phyloP scores from a whole-genome alignment of 2,113 vertebrate species.

The Damaliscus lunatus region DNA sequence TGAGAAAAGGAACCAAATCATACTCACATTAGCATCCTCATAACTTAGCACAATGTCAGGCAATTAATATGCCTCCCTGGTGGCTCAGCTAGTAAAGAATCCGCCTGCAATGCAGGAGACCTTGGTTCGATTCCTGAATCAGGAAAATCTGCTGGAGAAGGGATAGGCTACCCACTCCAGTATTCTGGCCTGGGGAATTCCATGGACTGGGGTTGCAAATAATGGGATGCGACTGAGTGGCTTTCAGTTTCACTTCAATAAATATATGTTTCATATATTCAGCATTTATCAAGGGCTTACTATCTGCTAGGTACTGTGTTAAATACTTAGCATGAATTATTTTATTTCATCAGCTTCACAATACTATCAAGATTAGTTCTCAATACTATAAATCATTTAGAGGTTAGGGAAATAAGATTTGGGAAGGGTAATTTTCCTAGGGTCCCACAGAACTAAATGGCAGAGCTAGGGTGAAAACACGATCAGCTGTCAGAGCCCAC shows the following conservation, averaged over 20 bases:
- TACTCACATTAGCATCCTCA: neutral
- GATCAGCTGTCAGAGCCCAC: neutral
- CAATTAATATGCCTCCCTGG: neutral
- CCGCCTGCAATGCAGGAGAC: neutral
- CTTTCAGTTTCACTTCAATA: neutral
- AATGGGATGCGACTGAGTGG: neutral
- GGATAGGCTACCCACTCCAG: neutral
- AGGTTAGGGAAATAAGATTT: neutral
- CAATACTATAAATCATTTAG: neutral
- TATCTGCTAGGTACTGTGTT: neutral
- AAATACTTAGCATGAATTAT: neutral
- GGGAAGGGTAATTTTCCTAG: neutral
- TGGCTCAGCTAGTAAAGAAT: neutral
- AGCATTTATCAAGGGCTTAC: conserved; percentile 8
- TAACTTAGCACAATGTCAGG: neutral
- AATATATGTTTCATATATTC: neutral
- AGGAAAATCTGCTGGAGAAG: neutral
- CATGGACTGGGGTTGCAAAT: neutral
- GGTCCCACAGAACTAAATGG: neutral
- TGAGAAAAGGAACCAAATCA: neutral
- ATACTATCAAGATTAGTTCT: neutral
- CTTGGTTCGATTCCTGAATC: neutral
- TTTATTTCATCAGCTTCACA: neutral
- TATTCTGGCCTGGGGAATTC: neutral
- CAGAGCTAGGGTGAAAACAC: neutral